Evolutionary conservation across 2,888 invertebrate species (phyloP), one percentile per base, ranked within the genome.

Genomic region (Theretra japonica): DNA sequence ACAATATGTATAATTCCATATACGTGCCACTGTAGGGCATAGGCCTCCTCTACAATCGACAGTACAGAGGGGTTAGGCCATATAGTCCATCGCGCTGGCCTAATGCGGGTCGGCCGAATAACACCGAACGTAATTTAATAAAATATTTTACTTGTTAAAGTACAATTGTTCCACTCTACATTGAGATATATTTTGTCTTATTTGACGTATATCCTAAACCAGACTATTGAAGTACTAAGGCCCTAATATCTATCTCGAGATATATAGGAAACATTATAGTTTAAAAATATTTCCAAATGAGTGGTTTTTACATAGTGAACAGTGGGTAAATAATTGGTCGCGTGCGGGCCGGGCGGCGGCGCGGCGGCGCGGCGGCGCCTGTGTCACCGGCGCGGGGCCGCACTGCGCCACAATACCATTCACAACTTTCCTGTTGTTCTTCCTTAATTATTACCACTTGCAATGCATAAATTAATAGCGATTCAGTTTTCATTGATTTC

Each of bases 331-430:
- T 53, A 88, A 90, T 88, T 83, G 89, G 86, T 93, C 86, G 93
- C 92, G 93, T 93, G 93, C 86, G 77, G 88, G 84, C 77, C 80
- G 82, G 83, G 83, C 88, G 87, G 91, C 93, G 92, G 93, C 73
- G 90, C n/a, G n/a, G 88, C 89, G 90, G 85, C 90, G 78, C 76
- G 80, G 81, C 83, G 90, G 88, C 90, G 90, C 88, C 90, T 82
- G 79, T 90, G 91, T 90, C 92, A 89, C 87, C 90, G 87, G 83
- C 86, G 86, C 85, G 85, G 88, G 83, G 88, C 87, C 92, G 93
- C 93, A 93, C 86, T 92, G 93, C 93, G 92, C 89, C 88, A 91
- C 73, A 75, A 53, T 65, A 73, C 75, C 57, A 72, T 62, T 72
- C 72, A 70, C 57, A 70, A 68, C 72, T 71, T 68, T 23, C 70